Conservation (phyloP, 2,888 invertebrate species). For the Axea sp. region DNA sequence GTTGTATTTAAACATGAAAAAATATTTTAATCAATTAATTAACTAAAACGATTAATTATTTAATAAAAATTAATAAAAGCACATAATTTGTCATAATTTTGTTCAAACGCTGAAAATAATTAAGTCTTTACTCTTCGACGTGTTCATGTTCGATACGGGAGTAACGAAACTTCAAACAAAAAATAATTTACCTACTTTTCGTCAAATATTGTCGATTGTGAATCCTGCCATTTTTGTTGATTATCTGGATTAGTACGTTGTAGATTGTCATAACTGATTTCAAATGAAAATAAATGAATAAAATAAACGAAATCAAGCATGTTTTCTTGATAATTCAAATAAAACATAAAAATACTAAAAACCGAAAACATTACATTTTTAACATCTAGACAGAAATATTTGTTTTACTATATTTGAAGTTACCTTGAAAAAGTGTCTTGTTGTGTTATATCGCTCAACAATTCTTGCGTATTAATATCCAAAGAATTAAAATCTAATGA, state of each 20-base stretch:
- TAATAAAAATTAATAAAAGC: too few species aligned
- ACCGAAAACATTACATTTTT: too few species aligned
- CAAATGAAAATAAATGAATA: slow-evolving; percentile 15
- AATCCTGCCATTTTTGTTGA: neutral
- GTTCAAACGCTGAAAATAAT: too few species aligned
- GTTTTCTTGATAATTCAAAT: too few species aligned
- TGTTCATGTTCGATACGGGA: neutral
- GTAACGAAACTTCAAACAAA: slow-evolving; percentile 3
- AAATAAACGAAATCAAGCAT: slow-evolving; percentile 7
- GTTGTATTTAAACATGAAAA: too few species aligned
- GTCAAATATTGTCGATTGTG: slow-evolving; percentile 1
- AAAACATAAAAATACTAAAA: too few species aligned
- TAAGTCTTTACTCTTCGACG: too few species aligned
- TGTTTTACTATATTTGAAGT: slow-evolving; percentile 13
- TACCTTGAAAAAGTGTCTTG: slow-evolving; percentile 86
- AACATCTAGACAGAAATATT: too few species aligned
- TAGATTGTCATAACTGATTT: slow-evolving; percentile 20
- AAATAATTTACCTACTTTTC: slow-evolving; percentile 25
- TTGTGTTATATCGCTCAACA: slow-evolving; percentile 86
- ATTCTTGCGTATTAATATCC: slow-evolving; percentile 90
- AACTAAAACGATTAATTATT: too few species aligned
- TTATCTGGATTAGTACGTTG: neutral
- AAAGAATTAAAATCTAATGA: slow-evolving; percentile 87
- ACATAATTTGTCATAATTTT: too few species aligned
- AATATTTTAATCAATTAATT: neutral